These are phyloP conservation scores for Agelaius phoeniceus DNA, from an alignment of 2,113 vertebrate species.

Conservation along the genomic window DNA sequence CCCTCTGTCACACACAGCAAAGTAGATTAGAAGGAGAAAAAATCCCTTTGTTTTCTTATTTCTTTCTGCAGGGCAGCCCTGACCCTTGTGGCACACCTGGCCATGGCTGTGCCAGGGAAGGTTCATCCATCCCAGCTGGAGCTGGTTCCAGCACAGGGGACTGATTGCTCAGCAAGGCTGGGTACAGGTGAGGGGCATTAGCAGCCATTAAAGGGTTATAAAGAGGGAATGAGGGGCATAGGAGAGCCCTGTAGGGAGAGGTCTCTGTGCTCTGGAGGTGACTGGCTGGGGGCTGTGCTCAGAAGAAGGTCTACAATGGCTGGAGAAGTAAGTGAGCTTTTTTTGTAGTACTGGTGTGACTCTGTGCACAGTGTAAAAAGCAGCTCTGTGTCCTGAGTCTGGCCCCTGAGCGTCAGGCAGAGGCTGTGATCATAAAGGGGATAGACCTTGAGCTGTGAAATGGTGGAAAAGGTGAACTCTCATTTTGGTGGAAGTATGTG, in stretches of 20 bases:
- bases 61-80: neutral
- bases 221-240: rapidly evolving
- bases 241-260: rapidly evolving
- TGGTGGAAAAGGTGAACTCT: neutral
- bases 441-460: neutral
- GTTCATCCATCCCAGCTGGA: neutral
- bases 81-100: neutral
- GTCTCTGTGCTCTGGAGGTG: neutral
- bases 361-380: neutral
- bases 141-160: neutral
- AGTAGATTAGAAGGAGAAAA: neutral
- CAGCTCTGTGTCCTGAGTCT: neutral
- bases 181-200: neutral
- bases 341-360: too few relatives aligned
- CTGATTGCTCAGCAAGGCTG: neutral
- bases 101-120: neutral
- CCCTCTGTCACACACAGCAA: neutral
- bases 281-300: rapidly evolving
- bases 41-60: neutral
- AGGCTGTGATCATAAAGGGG: rapidly evolving
- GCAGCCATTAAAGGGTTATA: neutral
- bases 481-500: rapidly evolving
- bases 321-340: neutral
- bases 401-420: neutral
- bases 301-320: neutral